These are phyloP conservation scores for Notothenia coriiceps DNA, from an alignment of 2,113 vertebrate species.

Conservation along the genomic window DNA sequence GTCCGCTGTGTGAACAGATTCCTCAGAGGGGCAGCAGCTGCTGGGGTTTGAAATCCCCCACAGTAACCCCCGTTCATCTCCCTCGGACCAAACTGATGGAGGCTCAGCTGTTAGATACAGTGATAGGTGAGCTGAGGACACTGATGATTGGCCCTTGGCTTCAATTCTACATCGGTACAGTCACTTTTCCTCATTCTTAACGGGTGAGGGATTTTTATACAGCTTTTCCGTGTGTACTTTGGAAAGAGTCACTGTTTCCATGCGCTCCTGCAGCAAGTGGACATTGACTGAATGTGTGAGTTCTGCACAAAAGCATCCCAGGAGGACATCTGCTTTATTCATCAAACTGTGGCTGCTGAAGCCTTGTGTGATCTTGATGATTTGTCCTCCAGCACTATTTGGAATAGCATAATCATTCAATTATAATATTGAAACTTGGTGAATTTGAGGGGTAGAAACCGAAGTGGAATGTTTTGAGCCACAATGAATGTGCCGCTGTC, in stretches of 20 bases:
- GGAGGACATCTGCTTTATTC: too few relatives aligned
- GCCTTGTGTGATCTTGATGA: not conserved
- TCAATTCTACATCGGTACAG: not conserved
- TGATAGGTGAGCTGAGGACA: not conserved
- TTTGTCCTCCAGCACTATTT: not conserved
- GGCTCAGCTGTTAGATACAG: conserved; percentile 5
- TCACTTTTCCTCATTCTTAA: not conserved
- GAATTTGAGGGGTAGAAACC: too few relatives aligned
- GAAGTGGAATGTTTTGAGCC: too few relatives aligned
- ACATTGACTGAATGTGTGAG: not conserved
- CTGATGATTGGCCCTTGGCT: not conserved
- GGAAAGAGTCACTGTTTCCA: not conserved
- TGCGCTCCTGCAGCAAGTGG: not conserved
- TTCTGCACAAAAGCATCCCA: not conserved
- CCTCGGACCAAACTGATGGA: not conserved
- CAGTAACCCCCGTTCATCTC: not conserved
- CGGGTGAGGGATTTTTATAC: too few relatives aligned
- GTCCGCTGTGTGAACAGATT: conserved; percentile 25
- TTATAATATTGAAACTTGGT: too few relatives aligned
- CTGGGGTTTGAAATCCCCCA: not conserved
- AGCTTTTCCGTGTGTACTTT: too few relatives aligned
- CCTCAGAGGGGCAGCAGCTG: not conserved
- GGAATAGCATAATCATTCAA: not conserved
- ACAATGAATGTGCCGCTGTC: too few relatives aligned
- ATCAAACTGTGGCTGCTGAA: not conserved